Percentiles rank a stretch among this genome's conserved stretches.
phyloP scores from a whole-genome alignment of 1,140 invertebrate species.

The Antheraea mylitta region DNA sequence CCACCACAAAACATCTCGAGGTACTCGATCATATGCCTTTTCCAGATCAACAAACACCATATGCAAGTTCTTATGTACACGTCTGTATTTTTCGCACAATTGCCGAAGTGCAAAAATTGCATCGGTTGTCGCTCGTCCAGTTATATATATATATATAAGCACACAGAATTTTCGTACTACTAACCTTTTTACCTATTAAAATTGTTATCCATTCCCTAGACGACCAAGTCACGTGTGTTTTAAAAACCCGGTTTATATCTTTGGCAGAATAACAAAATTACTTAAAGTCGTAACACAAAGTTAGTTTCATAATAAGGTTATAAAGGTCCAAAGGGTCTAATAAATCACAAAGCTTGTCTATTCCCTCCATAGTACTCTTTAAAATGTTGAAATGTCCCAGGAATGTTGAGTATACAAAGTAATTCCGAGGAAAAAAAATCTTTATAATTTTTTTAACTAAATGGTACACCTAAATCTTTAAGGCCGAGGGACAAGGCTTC shows the following conservation, averaged over 20 bases:
- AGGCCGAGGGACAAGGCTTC: neutral
- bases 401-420: neutral
- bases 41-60: no score
- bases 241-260: neutral
- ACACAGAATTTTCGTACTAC: no score
- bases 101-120: no score
- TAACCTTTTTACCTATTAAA: no score
- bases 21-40: no score
- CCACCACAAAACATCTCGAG: no score
- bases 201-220: no score
- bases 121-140: no score
- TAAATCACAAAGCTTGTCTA: neutral
- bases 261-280: neutral
- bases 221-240: neutral
- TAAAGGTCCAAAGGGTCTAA: neutral
- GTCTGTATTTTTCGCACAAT: no score
- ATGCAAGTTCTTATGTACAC: no score
- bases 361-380: neutral
- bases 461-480: constrained; percentile 3
- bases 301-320: neutral
- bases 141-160: no score
- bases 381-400: neutral
- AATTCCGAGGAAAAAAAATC: neutral
- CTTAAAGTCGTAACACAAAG: neutral
- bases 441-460: constrained; percentile 4